A percentile compares a stretch with the other conserved stretches of the same genome.
phyloP scores from a whole-genome alignment of 2,113 vertebrate genomes.

The Megaleporinus macrocephalus region DNA sequence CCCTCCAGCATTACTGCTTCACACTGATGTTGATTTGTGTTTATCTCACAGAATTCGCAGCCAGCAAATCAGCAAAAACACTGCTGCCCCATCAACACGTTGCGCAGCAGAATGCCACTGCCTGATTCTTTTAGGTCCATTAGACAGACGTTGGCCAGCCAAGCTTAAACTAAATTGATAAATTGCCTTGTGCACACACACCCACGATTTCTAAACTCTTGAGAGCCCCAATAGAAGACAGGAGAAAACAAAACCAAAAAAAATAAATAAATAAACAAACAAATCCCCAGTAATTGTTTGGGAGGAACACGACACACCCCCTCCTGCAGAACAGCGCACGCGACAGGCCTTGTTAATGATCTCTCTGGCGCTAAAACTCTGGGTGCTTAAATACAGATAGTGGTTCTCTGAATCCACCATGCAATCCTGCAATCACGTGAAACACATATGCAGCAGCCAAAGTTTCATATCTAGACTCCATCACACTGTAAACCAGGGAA shows the following conservation, averaged over 20 bases:
- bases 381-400: conserved; percentile 51
- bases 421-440: neutral
- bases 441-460: neutral
- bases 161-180: conserved; percentile 7
- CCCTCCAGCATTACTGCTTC: neutral
- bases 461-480: neutral
- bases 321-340: conserved; percentile 64
- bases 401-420: conserved; percentile 44
- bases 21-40: neutral
- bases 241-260: conserved; percentile 47
- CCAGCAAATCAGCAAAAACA: neutral
- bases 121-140: conserved; percentile 23
- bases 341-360: conserved; percentile 65
- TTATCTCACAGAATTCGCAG: too few relatives aligned
- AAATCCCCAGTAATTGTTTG: conserved; percentile 54
- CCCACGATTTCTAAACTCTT: neutral
- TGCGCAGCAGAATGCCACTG: neutral
- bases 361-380: conserved; percentile 43
- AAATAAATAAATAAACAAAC: conserved; percentile 58
- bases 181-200: conserved; percentile 27
- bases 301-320: conserved; percentile 48
- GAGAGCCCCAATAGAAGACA: neutral
- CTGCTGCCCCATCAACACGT: neutral
- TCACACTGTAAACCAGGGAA: neutral
- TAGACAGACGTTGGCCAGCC: conserved; percentile 15